phyloP scores from a whole-genome alignment of 2,113 vertebrate species.

The Sakesphorus luctuosus region DNA sequence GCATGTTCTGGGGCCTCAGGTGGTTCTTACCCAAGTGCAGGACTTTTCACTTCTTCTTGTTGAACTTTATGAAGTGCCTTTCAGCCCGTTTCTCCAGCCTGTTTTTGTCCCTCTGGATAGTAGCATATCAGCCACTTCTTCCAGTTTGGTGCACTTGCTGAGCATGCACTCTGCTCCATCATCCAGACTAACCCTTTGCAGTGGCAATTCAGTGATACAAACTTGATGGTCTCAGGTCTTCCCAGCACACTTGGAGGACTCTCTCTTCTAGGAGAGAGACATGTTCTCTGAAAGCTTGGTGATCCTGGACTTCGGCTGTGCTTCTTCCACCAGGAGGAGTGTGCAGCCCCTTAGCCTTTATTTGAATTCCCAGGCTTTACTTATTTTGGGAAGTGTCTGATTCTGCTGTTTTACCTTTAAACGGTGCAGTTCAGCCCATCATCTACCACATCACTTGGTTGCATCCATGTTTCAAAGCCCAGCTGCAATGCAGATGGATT shows the following conservation, averaged over 20 bases:
- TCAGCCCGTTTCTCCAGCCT: not conserved
- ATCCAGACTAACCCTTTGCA: not conserved
- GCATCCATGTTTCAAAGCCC: not conserved
- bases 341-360: not conserved
- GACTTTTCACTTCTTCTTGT: not conserved
- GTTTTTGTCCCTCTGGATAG: not conserved
- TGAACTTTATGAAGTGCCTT: not conserved
- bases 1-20: not conserved
- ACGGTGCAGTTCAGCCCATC: rapidly evolving
- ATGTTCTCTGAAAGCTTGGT: not conserved
- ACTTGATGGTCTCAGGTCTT: not conserved
- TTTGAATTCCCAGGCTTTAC: not conserved
- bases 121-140: not conserved
- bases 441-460: not conserved
- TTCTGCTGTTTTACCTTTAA: not conserved
- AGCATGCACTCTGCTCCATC: not conserved
- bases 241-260: not conserved
- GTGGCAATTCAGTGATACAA: not conserved
- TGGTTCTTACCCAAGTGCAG: not conserved
- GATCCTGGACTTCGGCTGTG: not conserved
- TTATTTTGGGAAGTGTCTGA: not conserved
- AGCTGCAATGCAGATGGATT: not conserved
- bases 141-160: not conserved
- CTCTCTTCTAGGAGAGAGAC: not conserved
- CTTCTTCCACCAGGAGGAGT: not conserved